Base-by-base conservation (phyloP, 2,888 invertebrate genomes). In the Drosophila putrida region DNA sequence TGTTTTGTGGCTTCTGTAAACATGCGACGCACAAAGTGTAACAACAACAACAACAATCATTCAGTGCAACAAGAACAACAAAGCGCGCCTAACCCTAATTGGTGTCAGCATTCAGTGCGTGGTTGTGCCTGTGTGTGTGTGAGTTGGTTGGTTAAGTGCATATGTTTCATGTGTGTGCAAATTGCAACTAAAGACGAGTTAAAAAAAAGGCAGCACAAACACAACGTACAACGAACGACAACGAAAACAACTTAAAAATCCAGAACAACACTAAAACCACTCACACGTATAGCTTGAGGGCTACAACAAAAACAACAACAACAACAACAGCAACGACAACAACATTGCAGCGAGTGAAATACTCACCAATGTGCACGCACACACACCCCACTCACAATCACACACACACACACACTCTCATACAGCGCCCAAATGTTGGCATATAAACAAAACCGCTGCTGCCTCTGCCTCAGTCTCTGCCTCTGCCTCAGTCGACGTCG, bases 211-310 rank as follows among this genome's bases (percentile, higher is more conserved):
- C 71, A 71, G 62, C 86, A 80, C 67, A 82, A 76, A 71, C 70
- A 75, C 57, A 46, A 28, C 57, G 38, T 46, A 57, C 57, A 57
- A 84, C 70, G 65, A 64, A 84, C 77, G 78, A 86, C 80, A 86
- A 84, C 82, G 84, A 85, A 86, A 86, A 82, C 87, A 86, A 86
- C 85, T 86, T 85, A 86, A 84, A 86, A 86, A 86, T 86, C 87
- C 85, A 85, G 85, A 82, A 85, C 87, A 86, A 87, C 85, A 86
- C 85, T 80, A 85, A 83, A 86, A 87, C 87, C 85, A 86, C 85
- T 86, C 85, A 75, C 85, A 81, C 75, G 80, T 81, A 73, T 64
- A 71, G 87, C 85, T 87, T 82, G 81, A 81, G 84, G 85, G 82
- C 64, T 53, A n/a, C 71, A 63, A 46, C 59, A 72, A 55, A 66